Evolutionary conservation across 2,113 vertebrate genomes (phyloP).

Genomic region (Felis chaus): DNA sequence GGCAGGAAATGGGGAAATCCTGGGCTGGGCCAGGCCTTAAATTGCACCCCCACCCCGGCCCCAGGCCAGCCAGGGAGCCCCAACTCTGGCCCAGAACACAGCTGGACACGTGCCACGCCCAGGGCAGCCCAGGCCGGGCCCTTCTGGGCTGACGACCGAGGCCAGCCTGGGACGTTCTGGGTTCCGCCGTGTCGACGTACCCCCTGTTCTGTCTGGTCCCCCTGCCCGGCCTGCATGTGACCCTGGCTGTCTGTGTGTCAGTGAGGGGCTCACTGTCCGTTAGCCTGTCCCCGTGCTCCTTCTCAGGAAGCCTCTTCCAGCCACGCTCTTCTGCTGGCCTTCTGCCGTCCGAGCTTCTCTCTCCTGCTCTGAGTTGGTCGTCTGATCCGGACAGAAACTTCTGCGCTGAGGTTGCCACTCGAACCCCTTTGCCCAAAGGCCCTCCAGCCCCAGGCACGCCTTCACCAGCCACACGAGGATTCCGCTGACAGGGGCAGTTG

Average conservation of each 20-base stretch:
- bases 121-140: rapidly evolving
- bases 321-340: rapidly evolving
- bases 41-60: not conserved
- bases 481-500: not conserved
- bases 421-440: rapidly evolving
- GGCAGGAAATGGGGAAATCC: not conserved
- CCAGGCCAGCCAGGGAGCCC: not conserved
- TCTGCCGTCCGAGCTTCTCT: not conserved
- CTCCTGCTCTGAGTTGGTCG: not conserved
- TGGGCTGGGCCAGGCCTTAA: not conserved
- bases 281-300: not conserved
- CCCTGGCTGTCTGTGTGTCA: not conserved
- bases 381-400: not conserved
- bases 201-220: rapidly evolving
- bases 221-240: not conserved
- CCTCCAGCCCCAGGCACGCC: rapidly evolving
- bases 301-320: not conserved
- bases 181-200: rapidly evolving
- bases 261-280: not conserved
- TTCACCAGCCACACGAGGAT: rapidly evolving
- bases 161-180: not conserved
- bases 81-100: not conserved
- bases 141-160: not conserved
- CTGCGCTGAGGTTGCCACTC: not conserved
- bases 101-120: not conserved